phyloP scores from a whole-genome alignment of 2,888 invertebrate species.

The Drosophila austrosaltans region DNA sequence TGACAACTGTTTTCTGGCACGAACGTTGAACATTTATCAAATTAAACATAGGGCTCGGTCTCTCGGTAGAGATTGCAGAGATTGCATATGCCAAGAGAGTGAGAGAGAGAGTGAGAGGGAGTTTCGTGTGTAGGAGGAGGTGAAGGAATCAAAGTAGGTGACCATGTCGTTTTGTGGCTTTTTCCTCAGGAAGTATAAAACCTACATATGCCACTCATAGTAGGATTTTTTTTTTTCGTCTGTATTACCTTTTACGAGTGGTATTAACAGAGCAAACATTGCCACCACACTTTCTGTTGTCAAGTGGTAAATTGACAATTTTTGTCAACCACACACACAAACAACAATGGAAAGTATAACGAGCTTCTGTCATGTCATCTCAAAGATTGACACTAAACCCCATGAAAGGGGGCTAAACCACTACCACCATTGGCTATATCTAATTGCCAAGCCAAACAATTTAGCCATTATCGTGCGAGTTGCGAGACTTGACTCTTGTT shows the following conservation, averaged over 20 bases:
- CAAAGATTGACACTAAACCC: conserved; percentile 53
- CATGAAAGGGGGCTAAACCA: background rate
- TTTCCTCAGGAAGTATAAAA: conserved; percentile 1
- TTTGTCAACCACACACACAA: conserved; percentile 29
- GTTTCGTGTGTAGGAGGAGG: conserved; percentile 14
- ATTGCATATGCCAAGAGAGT: conserved; percentile 48
- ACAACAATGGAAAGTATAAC: conserved; percentile 60
- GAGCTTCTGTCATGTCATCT: conserved; percentile 66
- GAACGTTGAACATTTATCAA: conserved; percentile 72
- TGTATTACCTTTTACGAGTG: background rate
- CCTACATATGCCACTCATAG: conserved; percentile 4
- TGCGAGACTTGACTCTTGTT: background rate
- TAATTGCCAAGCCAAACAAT: conserved; percentile 69
- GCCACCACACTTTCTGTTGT: conserved; percentile 18
- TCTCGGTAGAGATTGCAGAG: conserved; percentile 56
- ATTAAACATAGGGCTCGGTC: conserved; percentile 61
- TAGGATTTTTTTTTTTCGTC: background rate
- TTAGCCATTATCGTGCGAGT: conserved; percentile 48
- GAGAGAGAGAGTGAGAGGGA: background rate
- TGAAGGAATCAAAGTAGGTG: conserved; percentile 22
- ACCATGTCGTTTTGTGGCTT: conserved; percentile 3
- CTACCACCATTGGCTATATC: conserved; percentile 17
- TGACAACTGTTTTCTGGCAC: conserved; percentile 75
- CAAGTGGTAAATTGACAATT: conserved; percentile 65
- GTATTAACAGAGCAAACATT: background rate